These are phyloP conservation scores for Indicator indicator DNA, from an alignment of 2,113 vertebrate species.

Conservation along the genomic window DNA sequence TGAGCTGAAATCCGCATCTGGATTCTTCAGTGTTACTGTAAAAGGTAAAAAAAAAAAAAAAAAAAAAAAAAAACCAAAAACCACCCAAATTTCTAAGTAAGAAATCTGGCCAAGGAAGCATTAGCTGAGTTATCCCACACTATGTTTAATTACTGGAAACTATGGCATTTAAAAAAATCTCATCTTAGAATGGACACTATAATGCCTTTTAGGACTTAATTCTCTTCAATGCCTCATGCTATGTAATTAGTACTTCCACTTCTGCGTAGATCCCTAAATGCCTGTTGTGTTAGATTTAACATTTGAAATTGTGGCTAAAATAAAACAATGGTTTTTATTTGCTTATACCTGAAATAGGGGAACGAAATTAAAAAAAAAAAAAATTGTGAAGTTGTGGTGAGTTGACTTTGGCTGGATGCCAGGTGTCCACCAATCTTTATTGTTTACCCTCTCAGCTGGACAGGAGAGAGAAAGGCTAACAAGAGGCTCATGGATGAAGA, in stretches of 20 bases:
- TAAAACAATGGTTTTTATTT: background rate
- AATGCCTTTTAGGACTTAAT: background rate
- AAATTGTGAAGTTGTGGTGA: background rate
- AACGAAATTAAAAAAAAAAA: background rate
- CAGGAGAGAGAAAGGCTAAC: background rate
- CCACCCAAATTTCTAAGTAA: background rate
- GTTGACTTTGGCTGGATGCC: background rate
- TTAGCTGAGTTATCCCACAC: background rate
- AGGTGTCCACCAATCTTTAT: background rate
- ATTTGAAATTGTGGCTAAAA: background rate
- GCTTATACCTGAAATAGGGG: background rate
- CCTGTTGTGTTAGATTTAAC: background rate
- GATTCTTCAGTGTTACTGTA: background rate
- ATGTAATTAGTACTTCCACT: background rate
- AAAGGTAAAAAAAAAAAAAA: background rate
- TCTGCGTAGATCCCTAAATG: accelerated
- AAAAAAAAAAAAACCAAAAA: background rate
- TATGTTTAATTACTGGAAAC: background rate
- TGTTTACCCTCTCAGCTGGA: no score
- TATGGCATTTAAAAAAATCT: background rate
- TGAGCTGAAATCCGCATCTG: background rate
- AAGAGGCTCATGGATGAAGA: background rate
- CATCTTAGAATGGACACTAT: background rate
- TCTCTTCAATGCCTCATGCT: background rate
- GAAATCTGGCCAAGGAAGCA: background rate